Evolutionary conservation across 1,140 invertebrate genomes (phyloP), one percentile per base, ranked within the genome.

Genomic region (Phymorhynchus buccinoides): DNA sequence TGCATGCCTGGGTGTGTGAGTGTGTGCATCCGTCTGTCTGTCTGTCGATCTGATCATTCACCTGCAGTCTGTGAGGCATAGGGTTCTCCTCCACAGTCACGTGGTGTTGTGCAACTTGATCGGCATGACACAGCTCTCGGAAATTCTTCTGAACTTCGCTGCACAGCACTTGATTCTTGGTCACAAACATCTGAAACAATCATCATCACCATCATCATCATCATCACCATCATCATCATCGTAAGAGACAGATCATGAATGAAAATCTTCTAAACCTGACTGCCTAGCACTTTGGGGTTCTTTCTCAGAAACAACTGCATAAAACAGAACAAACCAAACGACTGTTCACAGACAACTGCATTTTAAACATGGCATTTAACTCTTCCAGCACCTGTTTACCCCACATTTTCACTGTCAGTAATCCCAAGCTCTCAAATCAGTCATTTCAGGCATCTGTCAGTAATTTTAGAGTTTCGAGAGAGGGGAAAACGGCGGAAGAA

Each of bases 121-220:
- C 86, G 27, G 90, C 90, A 83, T 88, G 88, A 71, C 88, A 88
- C 48, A 92, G 86, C 80, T 90, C 88, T 37, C 85, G 66, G 83
- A 93, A 92, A 42, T 91, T 92, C 82, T 92, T 93, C 86, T 90
- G 85, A 12, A 93, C 89, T 84, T 92, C 91, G 82, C 56, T 89
- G 77, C 91, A 92, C 48, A 93, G 86, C 9, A 91, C 88, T 16
- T 88, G 86, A 85, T 93, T 92, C 83, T 92, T 91, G 4, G 92
- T 92, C 27, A 92, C 88, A 86, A 92, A 92, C 32, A 92, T 18
- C 85, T 92, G 90, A 9, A 48, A 48, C 44, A 48, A 6, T 9
- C 44, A 48, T 48, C n/a, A n/a, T n/a, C 75, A n/a, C 81, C 52
- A 18, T 48, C 44, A 48, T 48, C 44, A 48, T 18, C 6, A 6